phyloP scores from a whole-genome alignment of 2,888 invertebrate genomes.

The Thysanoteuthis rhombus region DNA sequence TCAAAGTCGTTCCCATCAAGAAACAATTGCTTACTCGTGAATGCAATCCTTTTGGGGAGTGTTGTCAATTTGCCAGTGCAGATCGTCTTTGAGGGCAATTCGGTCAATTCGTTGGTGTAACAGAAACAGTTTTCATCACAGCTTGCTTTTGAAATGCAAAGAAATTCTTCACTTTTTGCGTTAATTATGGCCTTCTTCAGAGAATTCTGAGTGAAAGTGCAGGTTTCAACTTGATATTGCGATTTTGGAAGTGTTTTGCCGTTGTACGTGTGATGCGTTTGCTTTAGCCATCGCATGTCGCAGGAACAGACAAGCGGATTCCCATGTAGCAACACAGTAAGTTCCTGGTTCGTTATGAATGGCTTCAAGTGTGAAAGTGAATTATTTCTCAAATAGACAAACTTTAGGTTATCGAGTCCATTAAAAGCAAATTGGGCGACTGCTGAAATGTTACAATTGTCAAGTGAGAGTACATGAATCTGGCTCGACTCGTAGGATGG shows the following conservation, averaged over 20 bases:
- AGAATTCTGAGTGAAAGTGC: not conserved
- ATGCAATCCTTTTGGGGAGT: not conserved
- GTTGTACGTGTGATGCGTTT: not conserved
- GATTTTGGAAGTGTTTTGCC: constrained; percentile 24
- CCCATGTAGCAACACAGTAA: not conserved
- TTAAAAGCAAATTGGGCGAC: constrained; percentile 30
- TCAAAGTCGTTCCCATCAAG: constrained; percentile 32
- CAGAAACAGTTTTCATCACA: constrained; percentile 23
- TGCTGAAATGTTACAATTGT: constrained; percentile 26
- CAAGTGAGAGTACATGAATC: not conserved
- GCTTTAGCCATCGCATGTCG: constrained; percentile 32
- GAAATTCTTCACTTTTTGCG: not conserved
- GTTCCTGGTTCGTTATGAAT: not conserved
- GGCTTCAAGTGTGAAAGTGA: constrained; percentile 20
- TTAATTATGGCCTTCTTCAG: not conserved
- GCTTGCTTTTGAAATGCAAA: not conserved
- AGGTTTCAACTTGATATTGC: constrained; percentile 21
- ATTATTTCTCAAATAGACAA: constrained; percentile 28
- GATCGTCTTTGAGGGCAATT: not conserved
- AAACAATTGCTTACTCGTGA: not conserved
- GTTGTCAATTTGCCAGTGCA: not conserved
- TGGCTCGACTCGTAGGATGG: not conserved
- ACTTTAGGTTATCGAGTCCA: not conserved
- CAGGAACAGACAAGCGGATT: constrained; percentile 34
- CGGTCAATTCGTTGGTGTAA: not conserved